Evolutionary conservation across 2,113 vertebrate genomes (phyloP).

Genomic region (Mobula hypostoma): DNA sequence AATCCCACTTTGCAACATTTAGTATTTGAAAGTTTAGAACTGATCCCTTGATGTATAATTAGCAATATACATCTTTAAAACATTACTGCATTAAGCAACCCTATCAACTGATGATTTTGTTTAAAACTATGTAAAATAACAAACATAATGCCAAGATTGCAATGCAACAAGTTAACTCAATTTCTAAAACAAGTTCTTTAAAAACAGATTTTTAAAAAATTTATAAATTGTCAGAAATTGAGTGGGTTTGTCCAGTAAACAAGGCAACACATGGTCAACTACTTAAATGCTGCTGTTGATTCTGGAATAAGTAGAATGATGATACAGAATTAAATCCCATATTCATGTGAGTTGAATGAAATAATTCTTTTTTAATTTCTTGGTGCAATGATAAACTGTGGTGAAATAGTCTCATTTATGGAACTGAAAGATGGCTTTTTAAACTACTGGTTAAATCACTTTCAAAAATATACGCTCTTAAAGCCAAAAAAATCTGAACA

Average conservation of each 20-base stretch:
- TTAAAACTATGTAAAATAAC: background rate
- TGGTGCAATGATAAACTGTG: background rate
- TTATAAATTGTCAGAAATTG: background rate
- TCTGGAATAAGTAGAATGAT: background rate
- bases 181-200: background rate
- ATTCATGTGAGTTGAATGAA: background rate
- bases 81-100: background rate
- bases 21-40: background rate
- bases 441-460: background rate
- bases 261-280: background rate
- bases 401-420: background rate
- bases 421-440: background rate
- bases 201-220: background rate
- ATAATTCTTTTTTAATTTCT: background rate
- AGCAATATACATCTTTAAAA: background rate
- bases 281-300: background rate
- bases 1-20: background rate
- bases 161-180: background rate
- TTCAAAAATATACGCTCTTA: background rate
- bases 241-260: background rate
- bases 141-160: background rate
- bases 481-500: background rate
- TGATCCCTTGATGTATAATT: background rate
- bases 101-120: background rate
- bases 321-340: background rate